phyloP scores from a whole-genome alignment of 2,888 invertebrate species.

The Glaucopsyche alexis region DNA sequence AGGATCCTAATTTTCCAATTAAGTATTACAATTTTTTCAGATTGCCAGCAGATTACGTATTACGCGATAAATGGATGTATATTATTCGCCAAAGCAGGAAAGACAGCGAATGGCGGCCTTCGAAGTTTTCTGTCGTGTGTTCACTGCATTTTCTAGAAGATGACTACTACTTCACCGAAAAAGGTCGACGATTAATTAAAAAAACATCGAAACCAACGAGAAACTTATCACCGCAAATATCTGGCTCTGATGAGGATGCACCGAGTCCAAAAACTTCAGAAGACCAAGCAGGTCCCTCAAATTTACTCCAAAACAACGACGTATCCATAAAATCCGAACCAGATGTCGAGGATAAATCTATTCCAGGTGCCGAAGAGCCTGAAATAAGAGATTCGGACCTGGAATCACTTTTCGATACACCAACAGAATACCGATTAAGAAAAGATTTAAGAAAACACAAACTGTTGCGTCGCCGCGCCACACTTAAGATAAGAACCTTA shows the following conservation, averaged over 20 bases:
- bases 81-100: slow-evolving; percentile 34
- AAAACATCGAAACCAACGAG: slow-evolving; percentile 29
- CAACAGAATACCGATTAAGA: slow-evolving; percentile 16
- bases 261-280: not conserved
- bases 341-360: too few species aligned
- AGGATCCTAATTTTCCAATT: too few species aligned
- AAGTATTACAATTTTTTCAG: not conserved
- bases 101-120: slow-evolving; percentile 34
- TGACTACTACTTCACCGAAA: slow-evolving; percentile 33
- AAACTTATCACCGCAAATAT: not conserved
- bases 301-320: not conserved
- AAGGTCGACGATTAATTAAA: slow-evolving; percentile 33
- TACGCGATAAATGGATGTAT: slow-evolving; percentile 37
- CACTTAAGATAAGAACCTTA: slow-evolving; percentile 4
- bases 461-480: not conserved
- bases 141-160: slow-evolving; percentile 35
- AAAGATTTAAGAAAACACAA: slow-evolving; percentile 19
- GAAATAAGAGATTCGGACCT: slow-evolving; percentile 30
- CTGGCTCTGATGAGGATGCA: not conserved
- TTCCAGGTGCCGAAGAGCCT: not conserved
- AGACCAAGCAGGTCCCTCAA: slow-evolving; percentile 24
- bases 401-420: slow-evolving; percentile 29
- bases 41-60: slow-evolving; percentile 10
- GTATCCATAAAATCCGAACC: not conserved
- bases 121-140: slow-evolving; percentile 37